A percentile compares a stretch with the other conserved stretches of the same genome.
These are phyloP conservation scores for Drosophila dunni DNA, from an alignment of 1,140 invertebrate genomes.

Conservation along the genomic window DNA sequence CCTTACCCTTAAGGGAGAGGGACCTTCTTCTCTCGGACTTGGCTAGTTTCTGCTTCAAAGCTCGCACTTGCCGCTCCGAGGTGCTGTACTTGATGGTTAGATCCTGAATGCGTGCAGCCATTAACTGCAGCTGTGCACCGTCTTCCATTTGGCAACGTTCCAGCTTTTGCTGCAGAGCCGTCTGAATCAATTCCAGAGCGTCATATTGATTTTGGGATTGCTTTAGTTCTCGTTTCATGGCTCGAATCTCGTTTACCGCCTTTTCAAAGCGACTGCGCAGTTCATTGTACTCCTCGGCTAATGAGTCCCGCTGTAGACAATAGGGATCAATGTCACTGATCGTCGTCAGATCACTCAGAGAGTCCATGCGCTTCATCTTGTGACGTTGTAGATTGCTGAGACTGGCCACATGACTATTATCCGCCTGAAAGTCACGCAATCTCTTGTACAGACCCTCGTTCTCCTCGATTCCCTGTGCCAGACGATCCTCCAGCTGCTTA, in stretches of 20 bases:
- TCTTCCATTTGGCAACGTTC: constrained; percentile 89
- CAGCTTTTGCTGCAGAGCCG: constrained; percentile 90
- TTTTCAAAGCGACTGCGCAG: constrained; percentile 91
- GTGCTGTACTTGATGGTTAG: constrained; percentile 91
- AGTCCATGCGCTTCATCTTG: constrained; percentile 90
- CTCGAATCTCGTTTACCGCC: constrained; percentile 92
- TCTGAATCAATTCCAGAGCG: constrained; percentile 90
- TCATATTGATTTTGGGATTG: constrained; percentile 92
- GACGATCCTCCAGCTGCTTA: constrained; percentile 85
- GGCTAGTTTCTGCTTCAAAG: constrained; percentile 91
- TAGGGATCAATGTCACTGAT: constrained; percentile 91
- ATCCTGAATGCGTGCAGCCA: constrained; percentile 94
- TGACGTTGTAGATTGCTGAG: constrained; percentile 82
- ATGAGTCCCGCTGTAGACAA: constrained; percentile 90
- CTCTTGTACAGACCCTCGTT: constrained; percentile 90
- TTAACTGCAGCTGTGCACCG: constrained; percentile 90
- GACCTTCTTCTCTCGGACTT: constrained; percentile 92
- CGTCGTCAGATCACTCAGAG: constrained; percentile 92
- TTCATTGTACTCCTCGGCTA: constrained; percentile 92
- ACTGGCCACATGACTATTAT: constrained; percentile 83
- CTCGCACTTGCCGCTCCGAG: constrained; percentile 93
- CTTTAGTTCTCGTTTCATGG: constrained; percentile 92
- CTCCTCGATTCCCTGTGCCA: constrained; percentile 90
- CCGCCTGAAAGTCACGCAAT: constrained; percentile 89
- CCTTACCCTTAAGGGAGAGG: constrained; percentile 91